These are phyloP conservation scores for Falco rusticolus DNA, from an alignment of 2,797 vertebrate genomes.

Conservation along the genomic window DNA sequence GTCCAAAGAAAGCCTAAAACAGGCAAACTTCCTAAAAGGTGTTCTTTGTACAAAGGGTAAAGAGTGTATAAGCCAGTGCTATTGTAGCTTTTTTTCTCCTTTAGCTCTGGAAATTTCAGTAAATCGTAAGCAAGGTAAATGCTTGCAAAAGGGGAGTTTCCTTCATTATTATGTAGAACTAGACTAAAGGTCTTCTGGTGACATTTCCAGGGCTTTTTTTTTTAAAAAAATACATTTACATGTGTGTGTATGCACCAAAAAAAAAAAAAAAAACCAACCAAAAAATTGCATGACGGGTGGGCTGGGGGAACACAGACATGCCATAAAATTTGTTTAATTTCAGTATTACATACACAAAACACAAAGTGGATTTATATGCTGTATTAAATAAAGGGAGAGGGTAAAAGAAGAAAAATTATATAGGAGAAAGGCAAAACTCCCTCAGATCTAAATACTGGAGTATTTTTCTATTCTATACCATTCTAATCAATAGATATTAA, in stretches of 20 bases:
- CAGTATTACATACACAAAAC: neutral
- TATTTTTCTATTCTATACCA: neutral
- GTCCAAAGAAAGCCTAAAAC: neutral
- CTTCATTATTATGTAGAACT: neutral
- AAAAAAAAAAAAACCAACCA: neutral
- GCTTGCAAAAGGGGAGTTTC: neutral
- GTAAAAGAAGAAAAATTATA: neutral
- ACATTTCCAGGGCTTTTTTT: neutral
- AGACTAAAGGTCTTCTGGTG: neutral
- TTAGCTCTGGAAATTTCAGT: neutral
- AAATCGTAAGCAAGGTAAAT: neutral
- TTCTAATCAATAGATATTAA: neutral
- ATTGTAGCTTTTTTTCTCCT: neutral
- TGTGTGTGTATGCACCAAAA: neutral
- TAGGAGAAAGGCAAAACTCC: neutral
- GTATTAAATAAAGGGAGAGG: neutral
- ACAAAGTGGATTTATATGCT: neutral
- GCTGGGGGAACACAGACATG: neutral
- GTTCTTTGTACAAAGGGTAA: neutral
- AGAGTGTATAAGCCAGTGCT: neutral
- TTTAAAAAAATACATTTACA: neutral
- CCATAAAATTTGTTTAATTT: neutral
- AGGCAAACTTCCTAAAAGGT: neutral
- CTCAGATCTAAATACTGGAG: neutral
- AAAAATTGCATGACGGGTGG: neutral